Evolutionary conservation across 2,888 invertebrate species (phyloP).

Genomic region (Xanthorhoe designata): DNA sequence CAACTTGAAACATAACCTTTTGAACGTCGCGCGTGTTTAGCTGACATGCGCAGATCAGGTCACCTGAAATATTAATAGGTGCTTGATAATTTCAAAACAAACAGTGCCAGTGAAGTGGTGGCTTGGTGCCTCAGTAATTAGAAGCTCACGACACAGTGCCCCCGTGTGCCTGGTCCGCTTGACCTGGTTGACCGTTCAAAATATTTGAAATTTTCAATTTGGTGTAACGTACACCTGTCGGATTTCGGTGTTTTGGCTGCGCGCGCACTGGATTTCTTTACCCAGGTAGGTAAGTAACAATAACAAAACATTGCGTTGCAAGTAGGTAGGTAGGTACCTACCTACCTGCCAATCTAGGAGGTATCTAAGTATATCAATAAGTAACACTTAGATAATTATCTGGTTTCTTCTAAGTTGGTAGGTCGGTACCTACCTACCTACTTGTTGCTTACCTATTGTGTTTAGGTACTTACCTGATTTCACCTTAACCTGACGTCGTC

Average conservation of each 20-base stretch:
- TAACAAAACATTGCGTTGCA: slow-evolving; percentile 19
- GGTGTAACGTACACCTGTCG: slow-evolving; percentile 81
- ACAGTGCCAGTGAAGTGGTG: slow-evolving; percentile 68
- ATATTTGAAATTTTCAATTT: slow-evolving; percentile 65
- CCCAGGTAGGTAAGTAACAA: slow-evolving; percentile 77
- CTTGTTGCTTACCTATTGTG: background rate
- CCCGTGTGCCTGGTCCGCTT: slow-evolving; percentile 42
- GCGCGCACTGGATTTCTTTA: slow-evolving; percentile 79
- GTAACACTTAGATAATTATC: too few relatives aligned
- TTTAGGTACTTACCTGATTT: background rate
- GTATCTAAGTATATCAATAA: too few relatives aligned
- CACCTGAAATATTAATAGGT: slow-evolving; percentile 77
- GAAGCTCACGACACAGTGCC: slow-evolving; percentile 59
- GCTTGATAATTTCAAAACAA: slow-evolving; percentile 81
- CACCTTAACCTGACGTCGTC: background rate
- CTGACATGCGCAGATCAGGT: slow-evolving; percentile 80
- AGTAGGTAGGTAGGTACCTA: slow-evolving; percentile 37
- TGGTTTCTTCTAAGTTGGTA: too few relatives aligned
- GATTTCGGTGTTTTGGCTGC: slow-evolving; percentile 81
- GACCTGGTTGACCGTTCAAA: slow-evolving; percentile 49
- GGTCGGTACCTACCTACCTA: slow-evolving; percentile 20
- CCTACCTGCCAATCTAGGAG: too few relatives aligned
- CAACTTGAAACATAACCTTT: slow-evolving; percentile 82
- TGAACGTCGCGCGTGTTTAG: slow-evolving; percentile 77
- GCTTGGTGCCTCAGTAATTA: slow-evolving; percentile 67